Base-by-base conservation (phyloP, 2,797 vertebrate species). In the Sebastes cheni region DNA sequence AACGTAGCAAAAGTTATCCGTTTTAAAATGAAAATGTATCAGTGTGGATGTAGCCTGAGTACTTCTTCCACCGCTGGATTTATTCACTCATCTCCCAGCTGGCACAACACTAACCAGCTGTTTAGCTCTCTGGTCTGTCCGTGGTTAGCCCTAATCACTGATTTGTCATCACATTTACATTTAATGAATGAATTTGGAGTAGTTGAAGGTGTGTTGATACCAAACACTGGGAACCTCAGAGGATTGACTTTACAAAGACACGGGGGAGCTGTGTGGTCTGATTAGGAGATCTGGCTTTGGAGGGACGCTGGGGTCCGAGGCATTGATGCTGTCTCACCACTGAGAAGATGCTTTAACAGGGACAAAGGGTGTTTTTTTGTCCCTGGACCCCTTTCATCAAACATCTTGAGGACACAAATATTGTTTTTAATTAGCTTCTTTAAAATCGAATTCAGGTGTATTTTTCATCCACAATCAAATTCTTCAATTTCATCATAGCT, bases 121-220 rank as follows among this genome's bases (percentile, higher is more conserved):
- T 20, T 55, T 29, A n/a, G 52, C 72, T 52, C 23, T 27, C 23
- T 46, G 7, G 20, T 58, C 56, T 36, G 59, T 65, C 54, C 66
- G 9, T n/a, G 8, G 30, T 79, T 56, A 22, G 5, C 22, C 20
- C 18, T 56, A 36, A 81, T 80, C 68, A 76, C 64, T 75, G 39
- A 81, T 78, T 74, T 4, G 22, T 67, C 61, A 80, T 78, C 65
- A 83, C 65, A 76, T 12, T 67, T 27, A 85, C 67, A 78, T 12
- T 67, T 30, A 67, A 80, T 80, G 68, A 83, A 83, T 14, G 36
- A 68, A 23, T 79, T 34, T 72, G 55, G 56, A 52, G 27, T n/a
- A 6, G 29, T 11, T 74, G 58, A 75, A 65, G 65, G 66, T 79
- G 67, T 55, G 65, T 27, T 72, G 27, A 76, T 36, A n/a, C 67